These are phyloP conservation scores for Drosophila tripunctata DNA, from an alignment of 2,888 invertebrate species.

Conservation along the genomic window DNA sequence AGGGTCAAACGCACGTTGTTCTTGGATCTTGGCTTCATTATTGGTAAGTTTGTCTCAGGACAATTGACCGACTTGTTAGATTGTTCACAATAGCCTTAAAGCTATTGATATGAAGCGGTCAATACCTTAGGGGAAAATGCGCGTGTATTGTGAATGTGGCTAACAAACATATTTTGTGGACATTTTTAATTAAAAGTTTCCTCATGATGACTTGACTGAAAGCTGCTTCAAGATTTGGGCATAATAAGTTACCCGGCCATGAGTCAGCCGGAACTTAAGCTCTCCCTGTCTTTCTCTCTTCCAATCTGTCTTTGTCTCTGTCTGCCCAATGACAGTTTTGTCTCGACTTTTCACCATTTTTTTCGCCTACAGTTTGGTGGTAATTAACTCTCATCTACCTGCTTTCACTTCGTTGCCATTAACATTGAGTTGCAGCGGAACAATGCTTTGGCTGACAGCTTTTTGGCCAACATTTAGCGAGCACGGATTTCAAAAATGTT, in stretches of 20 bases:
- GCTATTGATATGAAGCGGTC: conserved; percentile 45
- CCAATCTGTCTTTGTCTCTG: too few species aligned
- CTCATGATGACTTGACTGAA: conserved; percentile 33
- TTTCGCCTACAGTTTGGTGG: conserved; percentile 2
- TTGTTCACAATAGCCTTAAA: conserved; percentile 8
- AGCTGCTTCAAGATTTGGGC: conserved; percentile 16
- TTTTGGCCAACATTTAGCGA: conserved; percentile 11
- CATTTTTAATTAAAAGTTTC: conserved; percentile 61
- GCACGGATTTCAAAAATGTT: conserved; percentile 6
- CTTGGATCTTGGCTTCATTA: conserved; percentile 2
- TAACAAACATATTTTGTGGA: conserved; percentile 12
- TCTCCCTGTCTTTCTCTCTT: not conserved
- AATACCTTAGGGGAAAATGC: conserved; percentile 15
- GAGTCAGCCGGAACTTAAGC: conserved; percentile 37
- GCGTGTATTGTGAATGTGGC: conserved; percentile 7
- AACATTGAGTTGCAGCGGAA: conserved; percentile 15
- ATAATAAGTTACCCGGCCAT: conserved; percentile 30
- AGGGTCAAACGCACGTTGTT: conserved; percentile 28
- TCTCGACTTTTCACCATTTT: not conserved
- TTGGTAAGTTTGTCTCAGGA: conserved; percentile 26
- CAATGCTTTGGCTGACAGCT: conserved; percentile 16
- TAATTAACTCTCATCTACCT: conserved; percentile 43
- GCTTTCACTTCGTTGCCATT: conserved; percentile 16
- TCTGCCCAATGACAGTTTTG: conserved; percentile 1
- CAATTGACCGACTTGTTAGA: conserved; percentile 34